A percentile compares a stretch with the other conserved stretches of the same genome.
Evolutionary conservation across 2,888 invertebrate genomes (phyloP).

Genomic region (Helobdella robusta): DNA sequence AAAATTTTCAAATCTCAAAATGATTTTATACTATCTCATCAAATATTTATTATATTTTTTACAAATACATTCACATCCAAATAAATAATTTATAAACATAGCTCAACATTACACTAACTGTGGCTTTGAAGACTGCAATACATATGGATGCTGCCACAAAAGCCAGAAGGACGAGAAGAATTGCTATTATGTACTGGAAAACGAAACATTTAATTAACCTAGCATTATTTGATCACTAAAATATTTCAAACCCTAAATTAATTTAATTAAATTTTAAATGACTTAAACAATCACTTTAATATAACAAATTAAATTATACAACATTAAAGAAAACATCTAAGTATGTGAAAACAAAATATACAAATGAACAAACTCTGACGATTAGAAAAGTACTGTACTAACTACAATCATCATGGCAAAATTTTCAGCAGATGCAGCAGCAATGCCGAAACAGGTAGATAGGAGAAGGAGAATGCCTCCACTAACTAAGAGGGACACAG

Average conservation of each 20-base stretch:
- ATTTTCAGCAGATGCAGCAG: slow-evolving; percentile 15
- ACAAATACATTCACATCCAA: no score
- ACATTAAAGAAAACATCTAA: no score
- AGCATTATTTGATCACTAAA: no score
- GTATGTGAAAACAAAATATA: no score
- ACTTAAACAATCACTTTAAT: no score
- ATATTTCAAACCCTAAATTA: no score
- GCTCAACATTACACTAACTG: slow-evolving; percentile 8
- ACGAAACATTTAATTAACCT: not conserved
- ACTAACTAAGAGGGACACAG: slow-evolving; percentile 10
- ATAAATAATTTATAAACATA: no score
- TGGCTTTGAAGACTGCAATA: slow-evolving; percentile 18
- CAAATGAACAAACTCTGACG: no score
- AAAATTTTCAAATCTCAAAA: not conserved
- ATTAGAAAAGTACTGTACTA: no score
- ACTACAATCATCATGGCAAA: slow-evolving; percentile 2
- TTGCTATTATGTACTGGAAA: slow-evolving; percentile 8
- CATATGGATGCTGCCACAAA: slow-evolving; percentile 5
- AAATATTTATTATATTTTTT: no score
- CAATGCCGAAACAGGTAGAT: slow-evolving; percentile 9
- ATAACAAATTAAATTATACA: no score
- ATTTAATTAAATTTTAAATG: no score
- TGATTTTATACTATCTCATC: not conserved
- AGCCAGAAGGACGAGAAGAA: not conserved
- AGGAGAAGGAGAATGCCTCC: slow-evolving; percentile 11